Base-by-base conservation (phyloP, 2,888 invertebrate species). In the Galerucella pusilla region DNA sequence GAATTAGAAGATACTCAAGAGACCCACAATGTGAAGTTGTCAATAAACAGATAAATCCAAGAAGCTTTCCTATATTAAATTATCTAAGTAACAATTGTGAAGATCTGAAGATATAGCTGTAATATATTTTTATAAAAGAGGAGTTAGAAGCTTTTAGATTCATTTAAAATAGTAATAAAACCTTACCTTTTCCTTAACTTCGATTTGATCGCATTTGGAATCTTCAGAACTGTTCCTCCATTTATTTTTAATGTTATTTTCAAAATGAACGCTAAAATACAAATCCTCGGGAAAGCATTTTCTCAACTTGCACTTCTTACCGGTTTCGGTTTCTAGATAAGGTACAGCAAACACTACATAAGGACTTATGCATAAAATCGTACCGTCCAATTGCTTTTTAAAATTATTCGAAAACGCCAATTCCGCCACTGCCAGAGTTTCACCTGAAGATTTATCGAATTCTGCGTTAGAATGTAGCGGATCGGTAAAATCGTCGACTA, bases 321-420 rank as follows among this genome's bases (percentile, higher is more conserved):
- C 97, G 12, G 89, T 89, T 84, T 96, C 96, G 0, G 96, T 95
- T 88, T 97, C 97, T 78, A 97, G 87, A 88, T 94, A 97, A 0
- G 99, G 98, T 72, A 96, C 90, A 0, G 94, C 92, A 83, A 95
- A 94, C 74, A 93, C 92, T 12, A 97, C 89, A 85, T 94, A 95
- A 0, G 98, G 98, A 0, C 98, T 98, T 77, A 95, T 92, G 0
- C 96, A 96, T 2, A 97, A 87, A 66, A 94, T 89, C 0, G 93
- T 91, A 71, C 93, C 94, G 79, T 93, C 92, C 10, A 96, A 87
- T 0, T 92, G 93, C 88, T 95, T 92, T 84, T 94, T 90, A 84
- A 95, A 94, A 76, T 90, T 90, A 85, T 93, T 93, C 14, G 91
- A 88, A 73, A 91, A 89, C 0, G 92, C 92, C 25, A 91, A 87